Evolutionary conservation across 2,113 vertebrate genomes (phyloP), one percentile per base, ranked within the genome.

Genomic region (Chlorodrepanis virens): DNA sequence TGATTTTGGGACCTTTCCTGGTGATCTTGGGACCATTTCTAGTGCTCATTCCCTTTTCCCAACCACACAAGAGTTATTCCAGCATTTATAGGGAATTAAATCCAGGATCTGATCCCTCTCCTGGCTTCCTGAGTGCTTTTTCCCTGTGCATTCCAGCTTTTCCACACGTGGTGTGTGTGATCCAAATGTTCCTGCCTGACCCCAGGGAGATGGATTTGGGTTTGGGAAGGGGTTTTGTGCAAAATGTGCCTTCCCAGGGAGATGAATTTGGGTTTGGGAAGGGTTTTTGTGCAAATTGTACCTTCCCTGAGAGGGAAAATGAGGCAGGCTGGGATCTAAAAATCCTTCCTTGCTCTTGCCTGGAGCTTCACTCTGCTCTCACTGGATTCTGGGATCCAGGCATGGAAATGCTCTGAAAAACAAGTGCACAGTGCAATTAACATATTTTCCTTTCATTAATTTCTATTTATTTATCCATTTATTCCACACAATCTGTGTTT

Each of bases 101-200:
- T 42, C 2, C 5, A 12, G 88, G 56, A 23, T 44, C 74, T 53
- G 68, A 18, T 44, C 0, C 0, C 57, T 49, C 1, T 10, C 2
- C 0, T 33, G 40, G 12, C 70, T 68, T 25, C 68, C 42, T 21
- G 49, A 5, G 11, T 10, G 19, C 10, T 12, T 39, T 35, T 22
- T 9, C 44, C 47, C 2, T 11, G 42, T 16, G 35, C 25, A 0
- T 44, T 27, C 4, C 9, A 7, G 35, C 29, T 39, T 37, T 53
- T 56, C 67, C 50, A 0, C 1, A 2, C 4, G n/a, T 47, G 67
- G 42, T 79, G 4, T 18, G 40, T 27, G 31, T 14, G 4, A 70
- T 37, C 90, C 39, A 12, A 11, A 61, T 3, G 12, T 4, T 70
- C 68, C 68, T 74, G 54, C 27, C 40, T 25, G 39, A 17, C 1